A percentile compares a stretch with the other conserved stretches of the same genome.
Evolutionary conservation across 64 coral and sea anemone genomes (phyloP).

Genomic region (Stichodactyla mertensii): DNA sequence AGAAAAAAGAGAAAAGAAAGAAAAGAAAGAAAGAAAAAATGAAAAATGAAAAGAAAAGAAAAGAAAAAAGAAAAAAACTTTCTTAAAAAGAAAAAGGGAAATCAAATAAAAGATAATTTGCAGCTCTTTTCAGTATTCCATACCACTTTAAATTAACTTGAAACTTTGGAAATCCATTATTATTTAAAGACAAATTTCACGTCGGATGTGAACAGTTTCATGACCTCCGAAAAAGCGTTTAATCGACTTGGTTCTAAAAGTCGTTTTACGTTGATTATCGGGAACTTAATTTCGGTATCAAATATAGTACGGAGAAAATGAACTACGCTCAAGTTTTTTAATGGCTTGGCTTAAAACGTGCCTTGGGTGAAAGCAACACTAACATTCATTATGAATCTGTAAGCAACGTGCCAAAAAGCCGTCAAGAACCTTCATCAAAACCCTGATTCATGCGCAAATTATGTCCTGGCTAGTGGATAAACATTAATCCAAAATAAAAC

Average conservation of each 20-base stretch:
- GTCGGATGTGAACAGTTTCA: neutral
- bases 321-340: no score
- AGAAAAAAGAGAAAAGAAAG: neutral
- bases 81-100: neutral
- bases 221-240: neutral
- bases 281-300: no score
- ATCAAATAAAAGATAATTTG: neutral
- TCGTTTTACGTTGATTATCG: no score
- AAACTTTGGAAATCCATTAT: neutral
- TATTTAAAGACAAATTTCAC: neutral
- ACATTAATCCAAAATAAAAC: neutral
- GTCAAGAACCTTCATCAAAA: no score
- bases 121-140: neutral
- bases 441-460: neutral
- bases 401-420: no score
- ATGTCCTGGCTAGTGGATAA: neutral
- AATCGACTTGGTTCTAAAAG: neutral
- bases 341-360: no score
- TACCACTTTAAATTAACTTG: neutral
- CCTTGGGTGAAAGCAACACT: no score
- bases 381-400: no score
- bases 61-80: neutral
- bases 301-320: no score
- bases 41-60: neutral
- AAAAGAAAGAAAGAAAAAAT: neutral